Evolutionary conservation across 2,113 vertebrate genomes (phyloP).

Genomic region (Limanda limanda): DNA sequence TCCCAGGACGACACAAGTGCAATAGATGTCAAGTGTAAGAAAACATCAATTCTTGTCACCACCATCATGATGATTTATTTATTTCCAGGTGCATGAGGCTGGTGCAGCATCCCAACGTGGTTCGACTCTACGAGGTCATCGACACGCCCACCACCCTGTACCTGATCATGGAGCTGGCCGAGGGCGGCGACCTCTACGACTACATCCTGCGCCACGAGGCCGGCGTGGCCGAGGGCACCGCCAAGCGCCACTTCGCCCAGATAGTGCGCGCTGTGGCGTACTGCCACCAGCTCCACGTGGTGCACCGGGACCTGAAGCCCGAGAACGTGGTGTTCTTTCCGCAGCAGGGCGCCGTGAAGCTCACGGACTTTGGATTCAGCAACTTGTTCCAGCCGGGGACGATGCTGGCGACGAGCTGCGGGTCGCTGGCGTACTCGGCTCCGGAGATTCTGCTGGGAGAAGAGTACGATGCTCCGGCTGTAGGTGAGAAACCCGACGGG

Average conservation of each 20-base stretch:
- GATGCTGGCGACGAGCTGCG: constrained; percentile 91
- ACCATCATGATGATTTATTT: not conserved
- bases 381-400: constrained; percentile 89
- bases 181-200: constrained; percentile 91
- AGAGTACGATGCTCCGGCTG: constrained; percentile 89
- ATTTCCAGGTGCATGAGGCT: constrained; percentile 86
- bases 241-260: constrained; percentile 90
- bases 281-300: constrained; percentile 91
- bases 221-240: constrained; percentile 82
- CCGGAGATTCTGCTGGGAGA: constrained; percentile 91
- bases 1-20: too few species aligned
- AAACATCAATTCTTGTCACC: not conserved
- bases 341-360: constrained; percentile 88
- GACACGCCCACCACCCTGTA: constrained; percentile 91
- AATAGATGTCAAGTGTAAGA: too few species aligned
- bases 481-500: constrained; percentile 80
- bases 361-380: constrained; percentile 92
- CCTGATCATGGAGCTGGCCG: constrained; percentile 91
- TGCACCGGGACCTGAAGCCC: constrained; percentile 90
- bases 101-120: constrained; percentile 92
- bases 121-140: constrained; percentile 91
- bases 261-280: constrained; percentile 89
- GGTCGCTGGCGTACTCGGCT: constrained; percentile 89
- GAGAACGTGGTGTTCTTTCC: constrained; percentile 94
- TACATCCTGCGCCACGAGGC: constrained; percentile 90